These are phyloP conservation scores for Leistus spinibarbis DNA, from an alignment of 2,888 invertebrate species.

Conservation along the genomic window DNA sequence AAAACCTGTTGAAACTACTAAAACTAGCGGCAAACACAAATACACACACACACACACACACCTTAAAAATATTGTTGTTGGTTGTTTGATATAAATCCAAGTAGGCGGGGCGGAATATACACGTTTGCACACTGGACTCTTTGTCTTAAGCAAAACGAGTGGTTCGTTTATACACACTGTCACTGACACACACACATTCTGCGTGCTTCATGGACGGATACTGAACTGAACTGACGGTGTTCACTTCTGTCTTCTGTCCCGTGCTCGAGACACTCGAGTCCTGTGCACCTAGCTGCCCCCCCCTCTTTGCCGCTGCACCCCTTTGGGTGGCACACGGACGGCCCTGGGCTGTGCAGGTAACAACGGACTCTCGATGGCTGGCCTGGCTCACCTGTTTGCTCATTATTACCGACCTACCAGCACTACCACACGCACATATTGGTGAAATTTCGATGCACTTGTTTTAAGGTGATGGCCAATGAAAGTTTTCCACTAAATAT, in stretches of 20 bases:
- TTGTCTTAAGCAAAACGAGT: not conserved
- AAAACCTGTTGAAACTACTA: not conserved
- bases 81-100: not conserved
- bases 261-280: not conserved
- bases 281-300: not conserved
- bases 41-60: not conserved
- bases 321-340: not conserved
- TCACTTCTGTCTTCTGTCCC: not conserved
- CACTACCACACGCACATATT: too few relatives aligned
- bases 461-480: too few relatives aligned
- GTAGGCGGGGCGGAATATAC: not conserved
- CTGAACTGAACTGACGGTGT: not conserved
- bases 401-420: too few relatives aligned
- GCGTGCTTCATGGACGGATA: not conserved
- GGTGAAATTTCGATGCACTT: not conserved
- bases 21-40: not conserved
- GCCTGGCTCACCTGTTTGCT: slow-evolving; percentile 1
- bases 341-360: slow-evolving; percentile 2
- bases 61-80: not conserved
- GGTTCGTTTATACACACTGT: not conserved
- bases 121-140: not conserved
- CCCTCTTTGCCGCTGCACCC: not conserved
- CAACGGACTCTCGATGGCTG: not conserved
- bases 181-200: slow-evolving; percentile 1
- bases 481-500: too few relatives aligned